These are phyloP conservation scores for Xenopus laevis DNA, from an alignment of 2,113 vertebrate species.

Conservation along the genomic window DNA sequence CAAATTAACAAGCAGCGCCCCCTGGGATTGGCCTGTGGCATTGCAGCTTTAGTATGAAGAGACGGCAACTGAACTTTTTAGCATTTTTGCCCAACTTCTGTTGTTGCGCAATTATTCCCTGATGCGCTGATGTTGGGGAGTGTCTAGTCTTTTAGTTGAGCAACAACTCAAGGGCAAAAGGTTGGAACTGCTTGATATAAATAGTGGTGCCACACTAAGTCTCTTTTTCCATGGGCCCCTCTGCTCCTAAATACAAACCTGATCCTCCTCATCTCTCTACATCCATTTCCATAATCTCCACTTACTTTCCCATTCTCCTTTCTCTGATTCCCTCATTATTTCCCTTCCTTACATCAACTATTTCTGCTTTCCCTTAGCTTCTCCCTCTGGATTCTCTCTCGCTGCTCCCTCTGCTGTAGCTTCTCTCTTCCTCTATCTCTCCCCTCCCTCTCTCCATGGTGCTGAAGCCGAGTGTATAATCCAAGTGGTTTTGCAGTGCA, in stretches of 20 bases:
- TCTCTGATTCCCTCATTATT: background rate
- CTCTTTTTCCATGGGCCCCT: too few species aligned
- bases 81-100: too few species aligned
- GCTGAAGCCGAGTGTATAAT: conserved; percentile 31
- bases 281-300: background rate
- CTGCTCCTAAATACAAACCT: background rate
- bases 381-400: background rate
- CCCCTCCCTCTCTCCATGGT: conserved; percentile 28
- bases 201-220: too few species aligned
- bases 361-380: background rate
- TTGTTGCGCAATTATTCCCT: too few species aligned
- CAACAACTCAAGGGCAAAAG: too few species aligned
- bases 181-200: background rate
- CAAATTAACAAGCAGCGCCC: too few species aligned
- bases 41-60: too few species aligned
- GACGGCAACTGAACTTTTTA: too few species aligned
- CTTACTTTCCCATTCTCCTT: background rate
- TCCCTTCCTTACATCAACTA: background rate
- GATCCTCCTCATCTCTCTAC: background rate
- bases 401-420: background rate
- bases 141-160: too few species aligned
- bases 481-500: conserved; percentile 39
- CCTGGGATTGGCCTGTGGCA: too few species aligned
- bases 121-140: too few species aligned
- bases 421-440: too few species aligned